Percentiles rank a stretch among this genome's conserved stretches.
phyloP scores from a whole-genome alignment of 2,113 vertebrate genomes.

The Archilochus colubris region DNA sequence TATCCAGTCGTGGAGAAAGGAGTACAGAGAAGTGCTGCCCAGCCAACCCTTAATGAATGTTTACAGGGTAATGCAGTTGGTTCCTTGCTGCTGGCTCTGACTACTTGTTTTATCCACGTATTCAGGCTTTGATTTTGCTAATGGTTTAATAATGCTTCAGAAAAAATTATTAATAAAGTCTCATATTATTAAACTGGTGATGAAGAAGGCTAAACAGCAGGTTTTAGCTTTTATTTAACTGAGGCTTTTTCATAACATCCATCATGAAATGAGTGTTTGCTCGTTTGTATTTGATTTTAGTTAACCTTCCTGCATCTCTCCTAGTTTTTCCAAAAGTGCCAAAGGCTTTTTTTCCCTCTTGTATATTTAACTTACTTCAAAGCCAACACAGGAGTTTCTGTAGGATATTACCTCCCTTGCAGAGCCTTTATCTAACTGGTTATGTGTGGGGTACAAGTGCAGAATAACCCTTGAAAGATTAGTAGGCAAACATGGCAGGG shows the following conservation, averaged over 20 bases:
- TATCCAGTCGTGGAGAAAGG: neutral
- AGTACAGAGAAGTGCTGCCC: neutral
- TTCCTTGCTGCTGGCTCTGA: conserved; percentile 1
- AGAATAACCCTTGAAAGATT: neutral
- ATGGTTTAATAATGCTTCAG: conserved; percentile 30
- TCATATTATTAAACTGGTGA: neutral
- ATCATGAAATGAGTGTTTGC: conserved; percentile 15
- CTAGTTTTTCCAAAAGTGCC: neutral
- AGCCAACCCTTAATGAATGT: neutral
- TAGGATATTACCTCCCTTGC: neutral
- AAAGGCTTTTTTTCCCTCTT: neutral
- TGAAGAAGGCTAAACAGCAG: neutral
- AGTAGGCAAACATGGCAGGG: neutral
- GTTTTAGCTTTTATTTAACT: conserved; percentile 24
- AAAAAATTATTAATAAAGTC: neutral
- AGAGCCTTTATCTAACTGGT: neutral
- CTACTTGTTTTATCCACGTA: neutral
- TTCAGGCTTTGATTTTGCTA: conserved; percentile 24
- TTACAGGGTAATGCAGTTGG: neutral
- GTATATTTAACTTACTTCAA: conserved; percentile 23
- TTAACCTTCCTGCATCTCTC: conserved; percentile 31
- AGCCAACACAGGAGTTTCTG: neutral
- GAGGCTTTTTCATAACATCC: conserved; percentile 18
- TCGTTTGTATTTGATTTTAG: conserved; percentile 58
- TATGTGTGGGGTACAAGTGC: neutral